Evolutionary conservation across 2,113 vertebrate species (phyloP), one percentile per base, ranked within the genome.

Genomic region (Pangasianodon gigas): DNA sequence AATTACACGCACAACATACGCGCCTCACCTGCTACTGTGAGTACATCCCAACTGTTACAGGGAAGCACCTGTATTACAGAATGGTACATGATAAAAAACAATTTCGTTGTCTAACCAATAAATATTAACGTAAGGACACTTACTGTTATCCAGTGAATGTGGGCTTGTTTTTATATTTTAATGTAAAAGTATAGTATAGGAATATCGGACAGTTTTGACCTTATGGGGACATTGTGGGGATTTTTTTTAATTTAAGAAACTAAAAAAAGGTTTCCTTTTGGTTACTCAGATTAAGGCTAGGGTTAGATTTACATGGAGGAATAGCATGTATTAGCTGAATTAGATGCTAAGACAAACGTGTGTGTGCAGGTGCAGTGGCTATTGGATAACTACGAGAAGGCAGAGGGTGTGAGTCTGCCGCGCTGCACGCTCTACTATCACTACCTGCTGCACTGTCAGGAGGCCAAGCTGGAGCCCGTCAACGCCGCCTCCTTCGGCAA

Each of bases 351-450:
- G 14, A 6, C 3, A 52, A n/a, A n/a, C 7, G 29, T 82, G 48
- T n/a, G 44, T 58, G 48, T 13, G 5, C 83, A 98, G 97, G 97
- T 98, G 80, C 97, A 98, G 93, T 98, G 97, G 97, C 95, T 98
- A 74, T 94, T 97, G 91, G 97, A 98, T 81, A 98, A 98, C 94
- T 98, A 98, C 0, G 97, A 98, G 94, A 98, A 97, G 0, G 97
- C 97, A 0, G 97, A 98, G 93, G 97, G 97, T 1, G 97, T 98
- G 92, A 98, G 97, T 88, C 94, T 98, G 79, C 97, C 97, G 0
- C 97, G 97, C 90, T 97, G 96, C 94, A 98, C 97, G 71, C 97
- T 98, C 24, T 98, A 98, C 94, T 98, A 97, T 95, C 97, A 98
- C 93, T 98, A 98, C 93, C 94, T 98, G 92, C 96, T 98, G 92